Evolutionary conservation across 2,797 vertebrate species (phyloP), one percentile per base, ranked within the genome.

Genomic region (Siniperca undulata): DNA sequence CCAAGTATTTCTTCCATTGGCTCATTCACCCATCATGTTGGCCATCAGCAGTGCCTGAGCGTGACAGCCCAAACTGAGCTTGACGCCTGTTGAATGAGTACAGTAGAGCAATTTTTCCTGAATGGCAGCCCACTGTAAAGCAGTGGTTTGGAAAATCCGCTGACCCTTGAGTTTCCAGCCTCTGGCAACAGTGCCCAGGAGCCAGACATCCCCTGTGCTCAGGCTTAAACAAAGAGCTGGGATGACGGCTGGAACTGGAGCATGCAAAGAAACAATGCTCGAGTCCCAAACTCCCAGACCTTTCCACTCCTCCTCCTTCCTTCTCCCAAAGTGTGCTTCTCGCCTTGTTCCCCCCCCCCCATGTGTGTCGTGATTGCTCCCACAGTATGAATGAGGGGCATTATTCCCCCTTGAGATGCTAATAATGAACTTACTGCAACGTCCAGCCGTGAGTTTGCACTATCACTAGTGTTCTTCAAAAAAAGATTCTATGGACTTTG

Each of bases 231-330:
- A 93, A 93, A 93, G 91, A 94, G 85, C 79, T 7, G 77, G 66
- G 61, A 66, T 89, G 91, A 91, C 74, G 65, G 87, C 88, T 78
- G 86, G 81, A 90, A 93, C 77, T 93, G 90, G 93, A 91, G 91
- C 90, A 92, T 83, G 72, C 87, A 62, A 55, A n/a, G 88, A 84
- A 94, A 95, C 93, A 94, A 94, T 93, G 91, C 82, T 71, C 24
- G 36, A 89, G 88, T 91, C 76, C 27, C 13, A 74, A 88, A 87
- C 86, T 68, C 24, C 20, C n/a, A 71, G 76, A 87, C 85, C 83
- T 87, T 62, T 52, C 65, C 68, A 24, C 77, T 40, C 76, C 77
- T 70, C 66, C 77, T 75, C 74, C 71, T 30, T 71, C 44, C 72
- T 70, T 44, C 70, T 64, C 24, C 36, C 65, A 68, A 70, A 86